Evolutionary conservation across 1,140 invertebrate genomes (phyloP).

Genomic region (Bombus turneri): DNA sequence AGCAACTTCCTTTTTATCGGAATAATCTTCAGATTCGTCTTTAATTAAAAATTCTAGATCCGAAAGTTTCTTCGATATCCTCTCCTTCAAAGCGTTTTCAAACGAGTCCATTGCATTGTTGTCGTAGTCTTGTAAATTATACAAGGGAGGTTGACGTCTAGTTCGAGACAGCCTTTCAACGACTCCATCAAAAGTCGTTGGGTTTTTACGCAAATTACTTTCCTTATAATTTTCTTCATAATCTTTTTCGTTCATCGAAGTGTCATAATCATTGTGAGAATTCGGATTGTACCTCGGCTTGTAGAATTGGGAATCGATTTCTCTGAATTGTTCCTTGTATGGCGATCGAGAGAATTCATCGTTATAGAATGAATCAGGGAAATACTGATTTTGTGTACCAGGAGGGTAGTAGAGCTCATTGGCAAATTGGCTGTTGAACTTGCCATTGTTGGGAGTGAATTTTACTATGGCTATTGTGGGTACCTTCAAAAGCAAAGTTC

Average conservation of each 20-base stretch:
- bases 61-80: constrained; percentile 12
- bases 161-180: constrained; percentile 36
- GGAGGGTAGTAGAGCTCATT: constrained; percentile 91
- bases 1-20: neutral
- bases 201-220: neutral
- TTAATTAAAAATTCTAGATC: constrained; percentile 63
- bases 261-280: constrained; percentile 44
- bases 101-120: constrained; percentile 34
- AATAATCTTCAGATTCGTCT: constrained; percentile 40
- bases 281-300: constrained; percentile 3
- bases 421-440: constrained; percentile 87
- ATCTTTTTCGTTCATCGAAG: constrained; percentile 28
- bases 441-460: constrained; percentile 88
- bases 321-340: neutral
- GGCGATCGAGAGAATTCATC: neutral
- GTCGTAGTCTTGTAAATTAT: constrained; percentile 19
- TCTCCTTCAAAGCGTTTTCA: constrained; percentile 1
- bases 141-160: constrained; percentile 45
- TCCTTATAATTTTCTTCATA: constrained; percentile 23
- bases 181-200: neutral
- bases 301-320: neutral
- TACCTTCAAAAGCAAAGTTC: constrained; percentile 77
- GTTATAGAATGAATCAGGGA: neutral
- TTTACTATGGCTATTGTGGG: constrained; percentile 89
- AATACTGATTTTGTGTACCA: constrained; percentile 17